Conservation (phyloP, 2,113 vertebrate genomes). For the Lamprotornis superbus region DNA sequence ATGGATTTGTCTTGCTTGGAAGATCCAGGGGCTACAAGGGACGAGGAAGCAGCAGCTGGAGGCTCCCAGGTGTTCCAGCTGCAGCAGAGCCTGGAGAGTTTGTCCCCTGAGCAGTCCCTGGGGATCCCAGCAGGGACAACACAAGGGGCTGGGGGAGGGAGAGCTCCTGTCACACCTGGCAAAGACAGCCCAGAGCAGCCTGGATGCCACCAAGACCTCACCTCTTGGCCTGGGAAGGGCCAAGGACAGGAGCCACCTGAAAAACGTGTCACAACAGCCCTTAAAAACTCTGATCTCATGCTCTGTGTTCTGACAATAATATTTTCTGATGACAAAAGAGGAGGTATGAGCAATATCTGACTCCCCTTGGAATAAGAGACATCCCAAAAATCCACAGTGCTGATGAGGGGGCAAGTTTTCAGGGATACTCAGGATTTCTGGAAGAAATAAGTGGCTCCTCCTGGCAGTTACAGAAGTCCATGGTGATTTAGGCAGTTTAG, state of each 20-base stretch:
- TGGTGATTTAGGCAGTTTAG: background rate
- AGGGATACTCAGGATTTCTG: background rate
- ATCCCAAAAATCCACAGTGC: background rate
- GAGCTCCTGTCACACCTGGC: background rate
- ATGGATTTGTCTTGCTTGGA: background rate
- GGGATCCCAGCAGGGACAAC: accelerated
- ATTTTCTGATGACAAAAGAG: background rate
- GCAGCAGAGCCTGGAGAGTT: background rate
- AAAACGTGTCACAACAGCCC: accelerated
- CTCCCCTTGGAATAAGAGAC: background rate
- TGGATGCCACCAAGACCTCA: background rate
- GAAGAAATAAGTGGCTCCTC: accelerated
- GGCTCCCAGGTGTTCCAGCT: background rate
- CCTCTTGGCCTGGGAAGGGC: background rate
- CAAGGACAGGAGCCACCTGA: background rate
- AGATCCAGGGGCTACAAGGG: accelerated
- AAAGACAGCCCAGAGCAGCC: background rate
- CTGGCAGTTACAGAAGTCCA: background rate
- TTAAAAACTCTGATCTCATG: accelerated
- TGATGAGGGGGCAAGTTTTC: background rate
- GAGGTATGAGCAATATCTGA: accelerated
- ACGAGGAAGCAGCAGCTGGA: background rate
- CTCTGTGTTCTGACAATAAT: accelerated
- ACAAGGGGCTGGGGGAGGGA: accelerated
- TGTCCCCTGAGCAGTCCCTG: background rate